Percentiles rank a stretch among this genome's conserved stretches.
phyloP scores from a whole-genome alignment of 2,113 vertebrate genomes.

The Chrysemys picta region DNA sequence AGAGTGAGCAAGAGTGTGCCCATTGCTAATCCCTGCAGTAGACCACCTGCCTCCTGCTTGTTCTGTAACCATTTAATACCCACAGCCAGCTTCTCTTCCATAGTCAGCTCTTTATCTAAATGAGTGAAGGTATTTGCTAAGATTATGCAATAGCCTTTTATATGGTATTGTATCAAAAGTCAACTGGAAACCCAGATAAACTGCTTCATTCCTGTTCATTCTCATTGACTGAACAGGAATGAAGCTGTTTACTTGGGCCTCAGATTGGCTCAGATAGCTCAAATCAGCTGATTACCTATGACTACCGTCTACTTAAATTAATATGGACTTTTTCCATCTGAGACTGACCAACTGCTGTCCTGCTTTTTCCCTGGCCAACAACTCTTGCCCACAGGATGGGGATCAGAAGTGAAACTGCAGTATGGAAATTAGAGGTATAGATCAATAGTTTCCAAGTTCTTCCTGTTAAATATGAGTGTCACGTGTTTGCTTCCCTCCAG shows the following conservation, averaged over 20 bases:
- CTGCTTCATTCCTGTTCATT: neutral
- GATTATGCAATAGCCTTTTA: neutral
- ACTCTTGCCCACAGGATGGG: neutral
- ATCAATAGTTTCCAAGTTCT: neutral
- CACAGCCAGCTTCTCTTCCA: neutral
- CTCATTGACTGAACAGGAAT: neutral
- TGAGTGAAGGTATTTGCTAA: neutral
- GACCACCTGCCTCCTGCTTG: neutral
- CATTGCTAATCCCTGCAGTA: neutral
- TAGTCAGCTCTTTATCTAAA: neutral
- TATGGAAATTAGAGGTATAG: neutral
- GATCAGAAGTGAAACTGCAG: neutral
- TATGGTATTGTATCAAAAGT: neutral
- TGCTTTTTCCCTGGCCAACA: neutral
- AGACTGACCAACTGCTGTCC: neutral
- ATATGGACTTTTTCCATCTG: neutral
- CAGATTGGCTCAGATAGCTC: neutral
- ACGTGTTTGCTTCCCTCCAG: fast-evolving
- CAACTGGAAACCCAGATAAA: neutral
- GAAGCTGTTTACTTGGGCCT: neutral
- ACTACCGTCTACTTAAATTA: neutral
- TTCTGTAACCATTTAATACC: neutral
- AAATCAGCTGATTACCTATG: neutral
- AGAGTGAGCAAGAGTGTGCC: fast-evolving
- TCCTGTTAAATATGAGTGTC: neutral